Evolutionary conservation across 2,888 invertebrate genomes (phyloP).

Genomic region (Panopea generosa): DNA sequence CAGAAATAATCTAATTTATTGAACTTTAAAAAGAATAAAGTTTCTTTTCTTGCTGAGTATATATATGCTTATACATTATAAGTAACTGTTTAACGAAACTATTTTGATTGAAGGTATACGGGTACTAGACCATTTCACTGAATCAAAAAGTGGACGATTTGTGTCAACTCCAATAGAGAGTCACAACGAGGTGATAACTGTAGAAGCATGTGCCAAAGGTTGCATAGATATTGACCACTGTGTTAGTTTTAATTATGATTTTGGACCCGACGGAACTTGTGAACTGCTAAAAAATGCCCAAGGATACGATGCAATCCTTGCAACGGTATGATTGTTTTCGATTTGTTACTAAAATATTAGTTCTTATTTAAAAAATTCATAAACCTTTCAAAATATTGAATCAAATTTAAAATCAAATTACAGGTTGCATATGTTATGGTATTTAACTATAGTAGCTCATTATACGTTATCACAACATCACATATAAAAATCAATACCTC

Average conservation of each 20-base stretch:
- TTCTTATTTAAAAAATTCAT: not conserved
- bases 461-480: too few relatives aligned
- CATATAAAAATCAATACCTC: too few relatives aligned
- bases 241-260: slow-evolving; percentile 75
- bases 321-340: slow-evolving; percentile 30
- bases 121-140: slow-evolving; percentile 57
- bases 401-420: too few relatives aligned
- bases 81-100: slow-evolving; percentile 31
- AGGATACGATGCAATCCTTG: slow-evolving; percentile 51
- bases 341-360: not conserved
- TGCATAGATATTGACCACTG: slow-evolving; percentile 66
- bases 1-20: too few relatives aligned
- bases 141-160: slow-evolving; percentile 57
- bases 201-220: slow-evolving; percentile 62
- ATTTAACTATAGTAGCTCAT: too few relatives aligned
- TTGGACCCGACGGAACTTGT: slow-evolving; percentile 61
- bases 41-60: too few relatives aligned
- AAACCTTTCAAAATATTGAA: too few relatives aligned
- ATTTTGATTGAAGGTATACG: too few relatives aligned
- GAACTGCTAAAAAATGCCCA: slow-evolving; percentile 71
- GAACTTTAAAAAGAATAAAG: too few relatives aligned
- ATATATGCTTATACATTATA: too few relatives aligned
- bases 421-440: too few relatives aligned
- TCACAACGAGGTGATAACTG: slow-evolving; percentile 18
- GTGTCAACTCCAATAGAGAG: not conserved